Conservation (phyloP, 2,888 invertebrate genomes). For the Scaptodrosophila latifasciaeformis region DNA sequence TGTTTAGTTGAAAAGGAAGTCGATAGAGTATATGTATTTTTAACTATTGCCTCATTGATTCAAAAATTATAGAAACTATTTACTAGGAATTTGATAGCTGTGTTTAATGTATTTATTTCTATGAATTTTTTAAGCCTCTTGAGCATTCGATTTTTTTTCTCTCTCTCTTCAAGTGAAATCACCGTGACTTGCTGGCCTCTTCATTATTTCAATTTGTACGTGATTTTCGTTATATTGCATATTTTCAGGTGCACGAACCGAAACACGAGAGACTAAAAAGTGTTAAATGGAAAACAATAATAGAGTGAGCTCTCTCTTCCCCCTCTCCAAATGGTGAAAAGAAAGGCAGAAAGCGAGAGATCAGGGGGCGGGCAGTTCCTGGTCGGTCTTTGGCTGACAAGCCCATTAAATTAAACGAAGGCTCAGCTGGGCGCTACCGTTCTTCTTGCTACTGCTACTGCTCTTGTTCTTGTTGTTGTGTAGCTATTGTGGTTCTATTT, state of each 20-base stretch:
- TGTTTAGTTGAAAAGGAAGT: too few relatives aligned
- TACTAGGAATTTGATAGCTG: too few relatives aligned
- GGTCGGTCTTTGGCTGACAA: conserved; percentile 40
- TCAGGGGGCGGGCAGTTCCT: neutral
- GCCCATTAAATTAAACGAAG: conserved; percentile 49
- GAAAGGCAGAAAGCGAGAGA: neutral
- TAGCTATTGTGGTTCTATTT: neutral
- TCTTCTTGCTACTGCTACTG: neutral
- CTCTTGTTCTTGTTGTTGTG: neutral
- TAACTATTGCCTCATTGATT: too few relatives aligned
- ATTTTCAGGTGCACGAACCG: conserved; percentile 16
- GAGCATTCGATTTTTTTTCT: too few relatives aligned
- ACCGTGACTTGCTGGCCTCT: too few relatives aligned
- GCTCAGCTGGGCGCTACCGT: neutral
- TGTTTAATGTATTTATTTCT: too few relatives aligned
- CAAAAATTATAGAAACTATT: too few relatives aligned
- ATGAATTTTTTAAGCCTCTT: too few relatives aligned
- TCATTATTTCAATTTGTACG: too few relatives aligned
- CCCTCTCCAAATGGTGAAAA: neutral
- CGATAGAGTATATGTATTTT: too few relatives aligned
- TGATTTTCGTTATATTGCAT: conserved; percentile 12
- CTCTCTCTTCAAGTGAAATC: too few relatives aligned
- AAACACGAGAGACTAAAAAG: conserved; percentile 30
- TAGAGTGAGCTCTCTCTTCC: conserved; percentile 13
- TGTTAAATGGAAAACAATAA: conserved; percentile 63